Base-by-base conservation (phyloP, 2,113 vertebrate genomes). In the Vulpes vulpes region DNA sequence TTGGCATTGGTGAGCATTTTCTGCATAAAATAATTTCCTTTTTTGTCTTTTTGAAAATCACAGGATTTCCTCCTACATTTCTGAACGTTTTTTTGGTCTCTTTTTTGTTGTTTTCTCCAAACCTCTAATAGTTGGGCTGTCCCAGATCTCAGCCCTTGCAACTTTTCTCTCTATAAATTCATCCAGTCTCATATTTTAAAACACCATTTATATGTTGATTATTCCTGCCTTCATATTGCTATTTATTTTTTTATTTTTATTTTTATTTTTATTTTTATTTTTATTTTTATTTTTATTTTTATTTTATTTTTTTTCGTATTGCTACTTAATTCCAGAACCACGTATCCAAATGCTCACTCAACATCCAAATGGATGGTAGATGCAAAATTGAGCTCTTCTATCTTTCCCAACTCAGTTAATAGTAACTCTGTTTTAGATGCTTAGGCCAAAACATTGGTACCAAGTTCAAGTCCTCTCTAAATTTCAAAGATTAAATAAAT, bases 41-140 rank as follows among this genome's bases (percentile, higher is more conserved):
- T 67, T 94, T 73, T 60, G 43, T 81, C 53, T 59, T 96, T 95
- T 4, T 35, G n/a, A 85, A 95, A 95, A 4, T 69, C n/a, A 23
- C 1, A 51, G 16, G 11, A 57, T 81, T 96, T 91, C 3, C 5
- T 51, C 38, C 19, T 95, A 73, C 1, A 64, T 64, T 38, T 85
- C 25, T 71, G 17, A 14, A 2, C 14, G 35, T 22, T 94, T 9
- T 78, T 25, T 32, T 25, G 65, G 11, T 83, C 1, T 95, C 30
- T 74, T 43, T 90, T 90, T 25, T 51, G 6, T 25, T 84, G 8
- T 11, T 89, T 65, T 95, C 12, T 73, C 2, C 8, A 94, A 15
- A 38, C 0, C 15, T 79, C n/a, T 91, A 80, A 17, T 22, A 53
- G 3, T 38, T 89, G 14, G 2, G 2, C 27, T 67, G 17, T 8